Conservation (phyloP, 1,140 invertebrate genomes). For the Rhagoletis pomonella region DNA sequence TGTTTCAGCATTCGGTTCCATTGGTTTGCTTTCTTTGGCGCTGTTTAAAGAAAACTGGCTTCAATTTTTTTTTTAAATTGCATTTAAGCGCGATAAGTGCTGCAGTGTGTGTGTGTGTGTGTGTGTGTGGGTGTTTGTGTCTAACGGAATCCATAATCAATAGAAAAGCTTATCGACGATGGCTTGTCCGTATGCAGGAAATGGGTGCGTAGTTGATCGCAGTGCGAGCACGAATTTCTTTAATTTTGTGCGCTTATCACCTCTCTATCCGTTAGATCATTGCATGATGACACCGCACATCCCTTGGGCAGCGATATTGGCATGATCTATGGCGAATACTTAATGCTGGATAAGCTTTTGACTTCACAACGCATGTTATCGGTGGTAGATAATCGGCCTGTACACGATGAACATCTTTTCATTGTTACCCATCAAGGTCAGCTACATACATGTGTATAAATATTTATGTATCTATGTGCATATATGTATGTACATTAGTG, state of each 20-base stretch:
- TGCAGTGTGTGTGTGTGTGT: not conserved
- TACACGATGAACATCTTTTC: conserved; percentile 98
- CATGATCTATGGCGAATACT: conserved; percentile 89
- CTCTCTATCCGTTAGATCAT: conserved; percentile 26
- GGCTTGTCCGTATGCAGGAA: conserved; percentile 32
- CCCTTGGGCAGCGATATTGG: conserved; percentile 79
- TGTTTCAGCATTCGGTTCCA: not conserved
- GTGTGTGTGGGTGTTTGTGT: not conserved
- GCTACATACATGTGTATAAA: not conserved
- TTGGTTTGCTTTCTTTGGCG: not conserved
- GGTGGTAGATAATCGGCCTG: conserved; percentile 80
- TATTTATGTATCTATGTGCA: not conserved
- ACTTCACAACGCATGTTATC: conserved; percentile 90
- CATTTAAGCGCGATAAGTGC: too few relatives aligned
- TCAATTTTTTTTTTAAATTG: not conserved
- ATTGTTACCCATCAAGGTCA: conserved; percentile 98
- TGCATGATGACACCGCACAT: conserved; percentile 67
- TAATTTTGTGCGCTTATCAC: not conserved
- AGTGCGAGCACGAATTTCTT: not conserved
- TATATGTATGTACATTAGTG: not conserved
- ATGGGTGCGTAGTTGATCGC: conserved; percentile 14
- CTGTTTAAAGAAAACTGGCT: not conserved
- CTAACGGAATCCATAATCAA: not conserved
- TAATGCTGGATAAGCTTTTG: conserved; percentile 93
- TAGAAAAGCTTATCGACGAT: conserved; percentile 3